Conservation (phyloP, 2,888 invertebrate species). For the Heteromurus nitidus region DNA sequence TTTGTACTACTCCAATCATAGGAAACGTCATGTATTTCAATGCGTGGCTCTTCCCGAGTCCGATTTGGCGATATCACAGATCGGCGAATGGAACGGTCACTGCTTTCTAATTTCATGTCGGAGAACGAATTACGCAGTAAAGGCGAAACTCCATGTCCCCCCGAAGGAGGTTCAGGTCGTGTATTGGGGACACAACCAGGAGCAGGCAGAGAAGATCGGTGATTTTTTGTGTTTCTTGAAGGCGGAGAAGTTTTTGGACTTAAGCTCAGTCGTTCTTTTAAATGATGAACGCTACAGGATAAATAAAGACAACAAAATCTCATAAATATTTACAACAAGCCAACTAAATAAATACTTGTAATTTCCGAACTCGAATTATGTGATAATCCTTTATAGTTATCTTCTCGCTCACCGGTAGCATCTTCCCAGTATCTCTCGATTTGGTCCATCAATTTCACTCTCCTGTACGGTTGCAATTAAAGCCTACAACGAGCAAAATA, state of each 20-base stretch:
- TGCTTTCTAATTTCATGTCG: neutral
- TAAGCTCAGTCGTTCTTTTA: slow-evolving; percentile 14
- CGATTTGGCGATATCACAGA: neutral
- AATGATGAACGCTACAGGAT: slow-evolving; percentile 3
- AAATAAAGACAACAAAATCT: too few relatives aligned
- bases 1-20: neutral
- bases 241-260: slow-evolving; percentile 19
- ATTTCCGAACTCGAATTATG: too few relatives aligned
- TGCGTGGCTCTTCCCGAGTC: slow-evolving; percentile 28
- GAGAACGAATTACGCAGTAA: neutral
- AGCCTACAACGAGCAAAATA: slow-evolving; percentile 43
- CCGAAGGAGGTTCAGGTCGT: neutral
- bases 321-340: too few relatives aligned
- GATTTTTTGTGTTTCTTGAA: too few relatives aligned
- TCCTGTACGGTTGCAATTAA: slow-evolving; percentile 60
- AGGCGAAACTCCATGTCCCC: neutral
- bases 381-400: neutral
- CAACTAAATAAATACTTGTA: too few relatives aligned
- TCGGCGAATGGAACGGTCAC: neutral
- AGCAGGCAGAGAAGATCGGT: slow-evolving; percentile 32
- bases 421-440: slow-evolving; percentile 58
- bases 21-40: slow-evolving; percentile 27
- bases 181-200: neutral
- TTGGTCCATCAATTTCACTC: slow-evolving; percentile 56
- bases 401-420: slow-evolving; percentile 8